phyloP scores from a whole-genome alignment of 1,140 invertebrate genomes.

The Phthorimaea operculella region DNA sequence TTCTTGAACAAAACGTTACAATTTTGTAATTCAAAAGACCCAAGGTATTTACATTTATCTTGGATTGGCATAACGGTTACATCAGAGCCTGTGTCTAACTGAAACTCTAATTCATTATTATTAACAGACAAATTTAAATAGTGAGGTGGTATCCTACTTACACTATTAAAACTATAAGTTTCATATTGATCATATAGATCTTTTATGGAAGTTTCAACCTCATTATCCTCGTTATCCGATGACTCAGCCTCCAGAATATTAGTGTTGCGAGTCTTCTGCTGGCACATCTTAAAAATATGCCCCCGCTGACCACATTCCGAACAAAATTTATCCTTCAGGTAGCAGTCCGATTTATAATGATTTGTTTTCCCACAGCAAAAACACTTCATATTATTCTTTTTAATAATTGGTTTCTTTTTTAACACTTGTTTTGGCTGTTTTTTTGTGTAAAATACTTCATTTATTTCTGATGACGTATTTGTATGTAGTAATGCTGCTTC shows the following conservation, averaged over 20 bases:
- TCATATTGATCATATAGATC: background rate
- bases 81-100: conserved; percentile 6
- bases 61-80: background rate
- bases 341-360: conserved; percentile 10
- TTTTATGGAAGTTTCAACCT: background rate
- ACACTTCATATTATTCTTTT: background rate
- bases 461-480: no score
- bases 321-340: conserved; percentile 11
- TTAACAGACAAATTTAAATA: background rate
- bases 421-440: no score
- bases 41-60: background rate
- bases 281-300: conserved; percentile 18
- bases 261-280: background rate
- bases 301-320: conserved; percentile 16
- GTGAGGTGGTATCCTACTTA: conserved; percentile 7
- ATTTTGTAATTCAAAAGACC: background rate
- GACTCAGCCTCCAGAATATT: background rate
- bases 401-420: no score
- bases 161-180: background rate
- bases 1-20: background rate
- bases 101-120: background rate
- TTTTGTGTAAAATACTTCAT: no score
- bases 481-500: no score
- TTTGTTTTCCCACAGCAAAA: conserved; percentile 12
- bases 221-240: background rate